phyloP scores from a whole-genome alignment of 2,888 invertebrate species.

The Boloria euphrosyne region DNA sequence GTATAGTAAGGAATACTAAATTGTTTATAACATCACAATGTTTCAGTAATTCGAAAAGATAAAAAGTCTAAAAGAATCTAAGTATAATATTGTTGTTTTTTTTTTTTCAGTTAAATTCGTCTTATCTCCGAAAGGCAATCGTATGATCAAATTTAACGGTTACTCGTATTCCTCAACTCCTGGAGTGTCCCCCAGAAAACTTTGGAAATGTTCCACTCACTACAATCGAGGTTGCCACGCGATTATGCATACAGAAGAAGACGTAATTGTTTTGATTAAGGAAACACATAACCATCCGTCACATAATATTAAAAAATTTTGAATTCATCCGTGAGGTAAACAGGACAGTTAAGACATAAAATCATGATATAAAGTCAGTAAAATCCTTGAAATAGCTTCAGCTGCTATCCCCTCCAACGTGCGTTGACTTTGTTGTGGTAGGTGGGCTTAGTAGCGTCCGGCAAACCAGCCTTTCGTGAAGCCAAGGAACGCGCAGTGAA shows the following conservation, averaged over 20 bases:
- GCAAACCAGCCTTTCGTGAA: too few species aligned
- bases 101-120: constrained; percentile 31
- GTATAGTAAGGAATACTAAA: too few species aligned
- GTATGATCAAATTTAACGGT: constrained; percentile 47
- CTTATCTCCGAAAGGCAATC: constrained; percentile 45
- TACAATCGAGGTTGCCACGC: constrained; percentile 47
- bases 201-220: constrained; percentile 62
- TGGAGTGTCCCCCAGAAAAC: constrained; percentile 38
- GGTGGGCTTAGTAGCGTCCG: too few species aligned
- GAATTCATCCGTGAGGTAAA: not conserved
- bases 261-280: constrained; percentile 32
- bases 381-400: too few species aligned
- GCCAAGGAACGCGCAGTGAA: too few species aligned
- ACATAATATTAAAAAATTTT: not conserved
- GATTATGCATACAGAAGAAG: constrained; percentile 42
- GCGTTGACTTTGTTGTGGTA: too few species aligned
- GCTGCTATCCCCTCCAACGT: too few species aligned
- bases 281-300: constrained; percentile 38
- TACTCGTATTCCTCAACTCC: constrained; percentile 49
- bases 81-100: not conserved
- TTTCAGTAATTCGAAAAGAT: too few species aligned
- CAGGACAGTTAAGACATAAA: too few species aligned
- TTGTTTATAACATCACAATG: too few species aligned
- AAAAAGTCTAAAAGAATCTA: too few species aligned
- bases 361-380: too few species aligned